phyloP scores from a whole-genome alignment of 2,888 invertebrate species.

The Ctenicera cuprea region DNA sequence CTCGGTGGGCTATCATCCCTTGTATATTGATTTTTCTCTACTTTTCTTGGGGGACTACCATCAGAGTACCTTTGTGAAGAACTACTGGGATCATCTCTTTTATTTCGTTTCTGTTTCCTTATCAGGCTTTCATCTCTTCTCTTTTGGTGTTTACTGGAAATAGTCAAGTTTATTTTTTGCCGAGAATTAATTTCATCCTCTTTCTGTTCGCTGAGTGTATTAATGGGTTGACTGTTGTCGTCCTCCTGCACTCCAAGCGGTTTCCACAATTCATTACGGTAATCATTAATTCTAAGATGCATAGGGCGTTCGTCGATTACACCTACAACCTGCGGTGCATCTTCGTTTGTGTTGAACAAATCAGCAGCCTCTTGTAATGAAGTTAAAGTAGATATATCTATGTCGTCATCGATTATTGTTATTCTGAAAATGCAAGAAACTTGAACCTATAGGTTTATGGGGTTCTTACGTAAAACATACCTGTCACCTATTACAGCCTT shows the following conservation, averaged over 20 bases:
- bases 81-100: too few species aligned
- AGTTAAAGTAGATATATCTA: conserved; percentile 78
- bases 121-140: conserved; percentile 37
- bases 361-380: conserved; percentile 81
- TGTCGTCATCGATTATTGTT: conserved; percentile 91
- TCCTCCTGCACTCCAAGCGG: conserved; percentile 60
- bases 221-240: neutral
- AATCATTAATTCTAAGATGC: conserved; percentile 73
- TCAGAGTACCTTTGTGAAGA: too few species aligned
- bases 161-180: neutral
- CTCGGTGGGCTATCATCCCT: too few species aligned
- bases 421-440: conserved; percentile 75
- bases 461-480: neutral
- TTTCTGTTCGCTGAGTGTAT: too few species aligned
- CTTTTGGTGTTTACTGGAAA: conserved; percentile 48
- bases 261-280: conserved; percentile 68
- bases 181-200: too few species aligned
- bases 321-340: conserved; percentile 93
- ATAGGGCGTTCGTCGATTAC: conserved; percentile 89
- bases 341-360: conserved; percentile 84
- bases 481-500: conserved; percentile 64
- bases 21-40: too few species aligned
- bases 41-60: too few species aligned
- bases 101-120: too few species aligned
- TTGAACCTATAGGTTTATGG: neutral